phyloP scores from a whole-genome alignment of 2,888 invertebrate species.

The Calameuta idolon region DNA sequence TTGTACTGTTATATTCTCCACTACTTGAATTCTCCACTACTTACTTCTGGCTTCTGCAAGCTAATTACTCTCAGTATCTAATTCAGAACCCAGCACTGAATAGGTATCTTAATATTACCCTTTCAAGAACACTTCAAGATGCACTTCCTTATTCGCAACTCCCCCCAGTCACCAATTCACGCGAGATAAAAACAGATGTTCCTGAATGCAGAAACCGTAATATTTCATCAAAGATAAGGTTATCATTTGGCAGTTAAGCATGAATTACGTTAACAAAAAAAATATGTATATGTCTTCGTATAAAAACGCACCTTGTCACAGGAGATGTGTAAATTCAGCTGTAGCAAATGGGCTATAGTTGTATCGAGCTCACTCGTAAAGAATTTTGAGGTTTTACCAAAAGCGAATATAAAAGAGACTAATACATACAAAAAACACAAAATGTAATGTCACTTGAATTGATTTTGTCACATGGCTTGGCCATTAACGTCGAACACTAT shows the following conservation, averaged over 20 bases:
- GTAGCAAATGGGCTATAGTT: slow-evolving; percentile 30
- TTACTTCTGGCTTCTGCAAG: slow-evolving; percentile 9
- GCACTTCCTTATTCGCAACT: background rate
- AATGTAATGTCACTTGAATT: slow-evolving; percentile 55
- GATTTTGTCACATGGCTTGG: slow-evolving; percentile 60
- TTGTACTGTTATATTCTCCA: background rate
- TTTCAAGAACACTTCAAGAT: slow-evolving; percentile 5
- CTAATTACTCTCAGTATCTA: slow-evolving; percentile 20
- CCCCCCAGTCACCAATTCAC: background rate
- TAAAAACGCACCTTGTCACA: slow-evolving; percentile 1
- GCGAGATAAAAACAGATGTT: background rate
- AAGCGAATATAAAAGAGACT: slow-evolving; percentile 24
- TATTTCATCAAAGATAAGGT: background rate
- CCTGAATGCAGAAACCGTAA: too few relatives aligned
- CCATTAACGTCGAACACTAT: slow-evolving; percentile 46
- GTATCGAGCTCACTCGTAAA: slow-evolving; percentile 30
- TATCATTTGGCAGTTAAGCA: background rate
- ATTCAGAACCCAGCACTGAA: slow-evolving; percentile 3
- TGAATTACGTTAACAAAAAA: background rate
- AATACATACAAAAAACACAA: slow-evolving; percentile 48
- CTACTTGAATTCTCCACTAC: background rate
- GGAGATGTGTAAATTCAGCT: background rate
- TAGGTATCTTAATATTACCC: slow-evolving; percentile 18
- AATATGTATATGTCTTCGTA: background rate
- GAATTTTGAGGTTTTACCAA: slow-evolving; percentile 41